These are phyloP conservation scores for Macrobrachium nipponense DNA, from an alignment of 1,140 invertebrate genomes.

Conservation along the genomic window DNA sequence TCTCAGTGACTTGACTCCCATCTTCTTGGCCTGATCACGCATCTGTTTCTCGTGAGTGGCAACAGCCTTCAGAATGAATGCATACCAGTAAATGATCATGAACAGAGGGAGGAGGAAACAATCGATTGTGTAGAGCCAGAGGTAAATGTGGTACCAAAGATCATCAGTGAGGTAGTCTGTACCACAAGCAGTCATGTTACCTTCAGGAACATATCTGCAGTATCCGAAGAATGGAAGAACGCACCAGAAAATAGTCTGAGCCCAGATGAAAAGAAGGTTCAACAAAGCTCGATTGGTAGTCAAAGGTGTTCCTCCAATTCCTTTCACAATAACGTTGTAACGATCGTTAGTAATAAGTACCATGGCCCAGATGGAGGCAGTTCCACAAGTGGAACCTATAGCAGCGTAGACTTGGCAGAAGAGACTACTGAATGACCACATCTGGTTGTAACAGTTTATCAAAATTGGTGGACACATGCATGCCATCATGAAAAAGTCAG, in stretches of 20 bases:
- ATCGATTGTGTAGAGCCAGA: slow-evolving; percentile 33
- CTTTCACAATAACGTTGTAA: slow-evolving; percentile 61
- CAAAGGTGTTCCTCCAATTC: neutral
- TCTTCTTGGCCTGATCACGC: slow-evolving; percentile 65
- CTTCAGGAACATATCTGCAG: slow-evolving; percentile 65
- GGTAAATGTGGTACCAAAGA: slow-evolving; percentile 56
- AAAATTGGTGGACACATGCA: slow-evolving; percentile 81
- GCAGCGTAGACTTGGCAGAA: slow-evolving; percentile 86
- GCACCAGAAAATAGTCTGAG: slow-evolving; percentile 9
- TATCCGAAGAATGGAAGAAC: slow-evolving; percentile 65
- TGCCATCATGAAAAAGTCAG: slow-evolving; percentile 82
- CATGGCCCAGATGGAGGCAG: slow-evolving; percentile 65
- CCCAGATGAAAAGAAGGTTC: neutral
- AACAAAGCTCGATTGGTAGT: neutral
- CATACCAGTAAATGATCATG: slow-evolving; percentile 68
- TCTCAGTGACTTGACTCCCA: no score
- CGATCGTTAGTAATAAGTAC: slow-evolving; percentile 66
- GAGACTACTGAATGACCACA: slow-evolving; percentile 73
- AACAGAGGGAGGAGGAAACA: slow-evolving; percentile 63
- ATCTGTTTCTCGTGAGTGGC: slow-evolving; percentile 70
- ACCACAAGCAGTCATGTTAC: slow-evolving; percentile 63
- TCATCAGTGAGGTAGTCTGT: slow-evolving; percentile 64
- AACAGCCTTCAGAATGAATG: slow-evolving; percentile 69
- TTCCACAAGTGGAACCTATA: slow-evolving; percentile 71
- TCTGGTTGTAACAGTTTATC: slow-evolving; percentile 75